Percentiles rank a stretch among this genome's conserved stretches.
Conservation (phyloP, 2,888 invertebrate species). For the Neria commutata region DNA sequence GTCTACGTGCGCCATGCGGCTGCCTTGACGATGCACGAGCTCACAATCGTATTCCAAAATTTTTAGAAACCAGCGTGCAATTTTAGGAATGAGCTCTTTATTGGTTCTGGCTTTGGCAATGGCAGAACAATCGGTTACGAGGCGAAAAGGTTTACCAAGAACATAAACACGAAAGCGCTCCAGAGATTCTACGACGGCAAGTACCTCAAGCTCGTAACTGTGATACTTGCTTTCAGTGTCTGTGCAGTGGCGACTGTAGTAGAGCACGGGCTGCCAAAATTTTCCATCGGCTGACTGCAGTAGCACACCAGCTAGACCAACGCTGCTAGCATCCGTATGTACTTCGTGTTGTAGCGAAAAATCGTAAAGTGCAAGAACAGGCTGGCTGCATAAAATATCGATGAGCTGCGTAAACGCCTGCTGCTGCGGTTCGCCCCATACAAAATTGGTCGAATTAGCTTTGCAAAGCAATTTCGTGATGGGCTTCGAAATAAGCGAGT, state of each 20-base stretch:
- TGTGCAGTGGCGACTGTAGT: constrained; percentile 26
- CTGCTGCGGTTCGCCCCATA: constrained; percentile 13
- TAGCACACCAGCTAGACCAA: constrained; percentile 25
- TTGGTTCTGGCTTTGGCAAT: background rate
- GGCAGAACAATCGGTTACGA: constrained; percentile 24
- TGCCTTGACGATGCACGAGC: constrained; percentile 10
- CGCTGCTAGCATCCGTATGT: constrained; percentile 16
- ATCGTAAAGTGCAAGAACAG: background rate
- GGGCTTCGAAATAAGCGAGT: constrained; percentile 14
- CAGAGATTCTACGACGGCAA: constrained; percentile 48
- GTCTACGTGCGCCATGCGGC: constrained; percentile 21
- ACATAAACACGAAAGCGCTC: constrained; percentile 50
- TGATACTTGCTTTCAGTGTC: constrained; percentile 31
- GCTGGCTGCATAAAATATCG: constrained; percentile 3
- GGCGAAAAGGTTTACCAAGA: constrained; percentile 35
- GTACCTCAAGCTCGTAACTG: constrained; percentile 48
- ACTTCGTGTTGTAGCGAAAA: background rate
- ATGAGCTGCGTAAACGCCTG: constrained; percentile 11
- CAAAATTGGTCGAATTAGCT: background rate
- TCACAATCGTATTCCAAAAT: background rate
- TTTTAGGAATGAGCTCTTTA: background rate
- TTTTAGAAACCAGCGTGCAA: background rate
- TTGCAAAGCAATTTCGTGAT: constrained; percentile 2
- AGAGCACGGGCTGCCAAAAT: constrained; percentile 21
- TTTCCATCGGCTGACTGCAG: constrained; percentile 14